Percentiles rank a stretch among this genome's conserved stretches.
phyloP scores from a whole-genome alignment of 1,140 invertebrate genomes.

The Mya arenaria region DNA sequence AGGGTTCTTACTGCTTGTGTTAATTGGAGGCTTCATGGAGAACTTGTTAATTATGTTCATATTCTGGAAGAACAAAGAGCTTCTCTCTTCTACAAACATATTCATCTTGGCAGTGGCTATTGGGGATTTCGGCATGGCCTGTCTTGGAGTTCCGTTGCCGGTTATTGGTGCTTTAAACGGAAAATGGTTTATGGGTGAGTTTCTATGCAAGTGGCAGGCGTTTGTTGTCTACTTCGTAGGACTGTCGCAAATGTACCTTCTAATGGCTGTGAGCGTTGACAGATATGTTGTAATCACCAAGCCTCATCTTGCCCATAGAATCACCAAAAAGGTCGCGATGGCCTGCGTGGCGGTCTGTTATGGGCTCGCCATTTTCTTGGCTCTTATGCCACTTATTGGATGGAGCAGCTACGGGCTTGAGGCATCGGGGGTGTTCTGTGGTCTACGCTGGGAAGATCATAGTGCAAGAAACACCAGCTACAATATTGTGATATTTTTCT shows the following conservation, averaged over 20 bases:
- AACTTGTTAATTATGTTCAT: conserved; percentile 58
- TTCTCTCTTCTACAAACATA: conserved; percentile 69
- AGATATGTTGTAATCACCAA: conserved; percentile 71
- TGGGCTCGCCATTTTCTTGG: conserved; percentile 61
- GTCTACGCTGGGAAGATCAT: conserved; percentile 63
- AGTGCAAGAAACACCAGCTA: conserved; percentile 55
- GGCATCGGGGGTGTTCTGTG: conserved; percentile 64
- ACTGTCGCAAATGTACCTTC: conserved; percentile 63
- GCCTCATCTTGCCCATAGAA: conserved; percentile 56
- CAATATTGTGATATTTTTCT: conserved; percentile 63
- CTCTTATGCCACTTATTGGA: conserved; percentile 63
- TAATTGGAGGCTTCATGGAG: conserved; percentile 53
- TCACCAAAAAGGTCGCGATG: conserved; percentile 58
- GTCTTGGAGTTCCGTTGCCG: conserved; percentile 38
- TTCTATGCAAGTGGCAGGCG: conserved; percentile 60
- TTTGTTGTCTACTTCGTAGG: conserved; percentile 70
- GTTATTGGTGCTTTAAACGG: conserved; percentile 50
- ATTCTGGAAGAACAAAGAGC: conserved; percentile 62
- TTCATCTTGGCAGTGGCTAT: conserved; percentile 68
- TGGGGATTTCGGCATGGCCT: conserved; percentile 65
- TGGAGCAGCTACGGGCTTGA: conserved; percentile 70
- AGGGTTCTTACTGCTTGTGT: conserved; percentile 35
- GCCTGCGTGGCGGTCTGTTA: conserved; percentile 46
- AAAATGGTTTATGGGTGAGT: conserved; percentile 62
- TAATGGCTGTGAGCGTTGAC: conserved; percentile 68